phyloP scores from a whole-genome alignment of 2,888 invertebrate species.

The Pilophorus perplexus region DNA sequence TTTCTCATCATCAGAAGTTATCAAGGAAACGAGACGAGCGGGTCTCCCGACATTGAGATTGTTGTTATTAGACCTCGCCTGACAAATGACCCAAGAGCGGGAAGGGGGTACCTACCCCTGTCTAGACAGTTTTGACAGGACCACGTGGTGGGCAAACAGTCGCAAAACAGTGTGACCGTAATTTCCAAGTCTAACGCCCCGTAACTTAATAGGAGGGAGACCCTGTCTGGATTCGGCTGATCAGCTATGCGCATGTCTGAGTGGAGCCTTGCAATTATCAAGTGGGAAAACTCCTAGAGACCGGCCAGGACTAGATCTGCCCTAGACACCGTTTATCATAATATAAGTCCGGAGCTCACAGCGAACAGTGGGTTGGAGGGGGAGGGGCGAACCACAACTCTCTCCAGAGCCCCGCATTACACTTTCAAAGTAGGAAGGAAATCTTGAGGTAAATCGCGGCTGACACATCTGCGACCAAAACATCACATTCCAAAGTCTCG shows the following conservation, averaged over 20 bases:
- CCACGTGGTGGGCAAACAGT: conserved; percentile 33
- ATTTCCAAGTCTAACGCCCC: conserved; percentile 44
- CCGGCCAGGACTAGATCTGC: conserved; percentile 29
- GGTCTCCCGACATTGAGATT: no score
- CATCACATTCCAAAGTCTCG: conserved; percentile 10
- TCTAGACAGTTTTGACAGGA: conserved; percentile 45
- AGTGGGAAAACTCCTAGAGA: conserved; percentile 11
- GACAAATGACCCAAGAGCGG: conserved; percentile 29
- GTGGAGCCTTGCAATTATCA: conserved; percentile 42
- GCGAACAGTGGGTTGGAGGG: no score
- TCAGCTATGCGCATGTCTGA: conserved; percentile 46
- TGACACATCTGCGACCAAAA: conserved; percentile 13
- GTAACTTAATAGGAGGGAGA: conserved; percentile 36
- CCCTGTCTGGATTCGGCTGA: conserved; percentile 39
- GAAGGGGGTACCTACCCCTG: conserved; percentile 8
- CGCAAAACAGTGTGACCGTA: conserved; percentile 37
- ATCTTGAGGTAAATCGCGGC: conserved; percentile 16
- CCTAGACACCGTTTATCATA: conserved; percentile 35
- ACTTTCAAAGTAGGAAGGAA: conserved; percentile 26
- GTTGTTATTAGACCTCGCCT: conserved; percentile 30
- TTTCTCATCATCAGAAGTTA: no score
- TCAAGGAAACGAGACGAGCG: no score
- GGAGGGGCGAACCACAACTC: conserved; percentile 17
- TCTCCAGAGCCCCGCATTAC: conserved; percentile 18
- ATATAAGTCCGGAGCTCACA: conserved; percentile 15